Evolutionary conservation across 2,888 invertebrate species (phyloP).

Genomic region (Agelastica alni): DNA sequence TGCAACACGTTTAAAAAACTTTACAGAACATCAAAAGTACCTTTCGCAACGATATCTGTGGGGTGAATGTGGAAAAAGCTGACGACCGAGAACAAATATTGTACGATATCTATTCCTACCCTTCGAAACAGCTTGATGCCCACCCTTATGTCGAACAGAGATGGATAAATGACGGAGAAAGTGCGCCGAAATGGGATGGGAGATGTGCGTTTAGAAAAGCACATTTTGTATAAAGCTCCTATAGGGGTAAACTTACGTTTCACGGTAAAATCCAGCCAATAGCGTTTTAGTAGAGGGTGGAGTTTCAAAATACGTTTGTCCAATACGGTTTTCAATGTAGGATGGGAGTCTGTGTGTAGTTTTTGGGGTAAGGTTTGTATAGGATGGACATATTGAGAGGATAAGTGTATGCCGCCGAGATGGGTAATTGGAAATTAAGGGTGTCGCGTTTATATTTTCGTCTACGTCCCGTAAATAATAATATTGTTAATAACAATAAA

Average conservation of each 20-base stretch:
- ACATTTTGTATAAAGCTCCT: conserved; percentile 54
- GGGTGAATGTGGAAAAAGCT: conserved; percentile 57
- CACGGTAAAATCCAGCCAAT: conserved; percentile 57
- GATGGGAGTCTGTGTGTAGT: conserved; percentile 15
- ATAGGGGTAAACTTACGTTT: conserved; percentile 57
- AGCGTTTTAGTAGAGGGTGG: conserved; percentile 53
- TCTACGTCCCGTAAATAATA: too few relatives aligned
- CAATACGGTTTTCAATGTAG: conserved; percentile 59
- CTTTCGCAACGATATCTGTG: conserved; percentile 45
- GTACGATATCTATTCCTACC: conserved; percentile 53
- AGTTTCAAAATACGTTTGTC: conserved; percentile 56
- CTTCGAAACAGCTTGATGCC: conserved; percentile 49
- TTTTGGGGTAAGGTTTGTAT: conserved; percentile 15
- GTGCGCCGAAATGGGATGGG: conserved; percentile 34
- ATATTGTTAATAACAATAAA: too few relatives aligned
- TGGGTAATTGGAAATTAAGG: conserved; percentile 16
- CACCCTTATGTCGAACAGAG: conserved; percentile 45
- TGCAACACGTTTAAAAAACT: too few relatives aligned
- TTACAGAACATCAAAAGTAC: conserved; percentile 18
- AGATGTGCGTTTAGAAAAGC: conserved; percentile 46
- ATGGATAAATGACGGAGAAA: conserved; percentile 23
- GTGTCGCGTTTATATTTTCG: conserved; percentile 1
- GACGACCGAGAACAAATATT: conserved; percentile 56
- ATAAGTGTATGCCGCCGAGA: conserved; percentile 18
- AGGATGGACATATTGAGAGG: conserved; percentile 32